These are phyloP conservation scores for Drosophila orena DNA, from an alignment of 1,140 invertebrate species.

Conservation along the genomic window DNA sequence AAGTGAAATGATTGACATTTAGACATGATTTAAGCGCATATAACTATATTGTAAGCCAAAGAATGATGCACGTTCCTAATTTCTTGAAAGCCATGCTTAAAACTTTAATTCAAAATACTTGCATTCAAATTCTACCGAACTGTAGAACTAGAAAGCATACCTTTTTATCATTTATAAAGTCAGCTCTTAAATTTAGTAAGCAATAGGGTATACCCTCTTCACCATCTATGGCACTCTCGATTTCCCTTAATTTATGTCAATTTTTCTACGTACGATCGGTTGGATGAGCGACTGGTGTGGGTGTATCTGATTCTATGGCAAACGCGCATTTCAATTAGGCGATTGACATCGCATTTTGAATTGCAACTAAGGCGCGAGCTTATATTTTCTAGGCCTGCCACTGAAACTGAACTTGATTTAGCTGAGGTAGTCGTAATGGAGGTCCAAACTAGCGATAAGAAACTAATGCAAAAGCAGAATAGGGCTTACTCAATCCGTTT, in stretches of 20 bases:
- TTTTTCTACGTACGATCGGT: constrained; percentile 35
- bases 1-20: constrained; percentile 28
- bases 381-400: not conserved
- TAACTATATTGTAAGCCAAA: not conserved
- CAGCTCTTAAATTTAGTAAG: not conserved
- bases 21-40: constrained; percentile 4
- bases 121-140: no score
- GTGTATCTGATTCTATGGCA: constrained; percentile 11
- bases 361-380: constrained; percentile 4
- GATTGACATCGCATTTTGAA: constrained; percentile 24
- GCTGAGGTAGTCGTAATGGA: not conserved
- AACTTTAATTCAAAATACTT: no score
- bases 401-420: not conserved
- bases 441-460: constrained; percentile 1
- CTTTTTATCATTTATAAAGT: no score
- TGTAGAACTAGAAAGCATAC: no score
- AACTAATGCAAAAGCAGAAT: no score
- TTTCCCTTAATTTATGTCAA: constrained; percentile 34
- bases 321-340: constrained; percentile 53
- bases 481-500: not conserved
- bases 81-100: no score
- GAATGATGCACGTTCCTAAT: no score
- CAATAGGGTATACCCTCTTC: constrained; percentile 13
- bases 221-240: not conserved
- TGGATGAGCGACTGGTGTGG: not conserved